These are phyloP conservation scores for Catharus ustulatus DNA, from an alignment of 2,797 vertebrate species.

Conservation along the genomic window DNA sequence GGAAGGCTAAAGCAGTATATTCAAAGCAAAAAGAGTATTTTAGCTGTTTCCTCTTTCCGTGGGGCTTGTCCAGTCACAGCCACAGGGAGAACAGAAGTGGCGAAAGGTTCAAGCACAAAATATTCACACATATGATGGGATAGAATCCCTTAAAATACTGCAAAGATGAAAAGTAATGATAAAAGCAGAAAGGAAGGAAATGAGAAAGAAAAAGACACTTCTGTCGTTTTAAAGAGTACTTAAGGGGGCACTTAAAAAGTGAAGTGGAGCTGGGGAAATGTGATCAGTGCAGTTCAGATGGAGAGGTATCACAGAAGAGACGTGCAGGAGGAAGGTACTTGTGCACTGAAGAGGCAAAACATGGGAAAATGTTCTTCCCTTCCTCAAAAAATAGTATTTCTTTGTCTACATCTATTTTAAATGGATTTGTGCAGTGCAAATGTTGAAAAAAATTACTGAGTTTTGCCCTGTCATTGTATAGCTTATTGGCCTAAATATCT, in stretches of 20 bases:
- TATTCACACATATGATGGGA: fast-evolving
- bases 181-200: background rate
- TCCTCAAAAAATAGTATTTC: background rate
- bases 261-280: background rate
- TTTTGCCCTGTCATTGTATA: background rate
- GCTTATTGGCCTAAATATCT: background rate
- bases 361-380: background rate
- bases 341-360: background rate
- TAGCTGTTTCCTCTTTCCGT: fast-evolving
- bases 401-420: background rate
- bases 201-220: background rate
- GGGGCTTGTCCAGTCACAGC: background rate
- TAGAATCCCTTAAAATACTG: background rate
- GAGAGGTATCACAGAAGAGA: background rate
- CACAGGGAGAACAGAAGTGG: background rate
- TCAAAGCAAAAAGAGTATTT: background rate
- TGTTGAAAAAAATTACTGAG: background rate
- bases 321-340: background rate
- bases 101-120: background rate
- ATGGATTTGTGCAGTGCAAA: background rate
- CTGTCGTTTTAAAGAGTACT: background rate
- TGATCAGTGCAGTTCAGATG: background rate
- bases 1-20: background rate
- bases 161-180: background rate
- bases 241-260: background rate